Conservation (phyloP, 2,888 invertebrate genomes). For the Serripes groenlandicus region DNA sequence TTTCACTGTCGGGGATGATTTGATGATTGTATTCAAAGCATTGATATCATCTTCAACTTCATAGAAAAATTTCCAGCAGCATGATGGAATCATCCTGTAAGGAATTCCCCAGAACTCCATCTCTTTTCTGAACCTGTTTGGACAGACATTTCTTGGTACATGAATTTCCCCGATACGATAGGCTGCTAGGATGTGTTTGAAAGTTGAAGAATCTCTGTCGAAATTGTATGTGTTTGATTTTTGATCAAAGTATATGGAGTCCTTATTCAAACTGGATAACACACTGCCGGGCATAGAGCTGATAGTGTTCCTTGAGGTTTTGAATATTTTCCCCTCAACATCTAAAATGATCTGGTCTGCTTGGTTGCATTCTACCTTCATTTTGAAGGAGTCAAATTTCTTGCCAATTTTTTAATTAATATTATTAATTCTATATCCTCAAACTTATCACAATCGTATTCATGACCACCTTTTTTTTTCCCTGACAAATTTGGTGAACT, state of each 20-base stretch:
- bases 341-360: not conserved
- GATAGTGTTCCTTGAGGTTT: not conserved
- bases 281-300: slow-evolving; percentile 2
- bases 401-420: no score
- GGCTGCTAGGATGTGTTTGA: slow-evolving; percentile 48
- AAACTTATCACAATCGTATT: no score
- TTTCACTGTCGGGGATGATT: not conserved
- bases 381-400: no score
- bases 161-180: slow-evolving; percentile 11
- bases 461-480: no score
- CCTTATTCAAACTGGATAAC: not conserved
- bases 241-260: slow-evolving; percentile 9
- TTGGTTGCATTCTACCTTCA: not conserved
- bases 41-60: not conserved
- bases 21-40: not conserved
- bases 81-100: not conserved
- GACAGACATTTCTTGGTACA: slow-evolving; percentile 12
- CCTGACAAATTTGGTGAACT: no score
- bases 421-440: no score
- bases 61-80: slow-evolving; percentile 22
- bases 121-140: slow-evolving; percentile 13
- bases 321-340: slow-evolving; percentile 9
- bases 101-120: slow-evolving; percentile 23
- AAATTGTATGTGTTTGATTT: slow-evolving; percentile 38
- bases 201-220: slow-evolving; percentile 58